Evolutionary conservation across 2,797 vertebrate genomes (phyloP).

Genomic region (Pseudochirops cupreus): DNA sequence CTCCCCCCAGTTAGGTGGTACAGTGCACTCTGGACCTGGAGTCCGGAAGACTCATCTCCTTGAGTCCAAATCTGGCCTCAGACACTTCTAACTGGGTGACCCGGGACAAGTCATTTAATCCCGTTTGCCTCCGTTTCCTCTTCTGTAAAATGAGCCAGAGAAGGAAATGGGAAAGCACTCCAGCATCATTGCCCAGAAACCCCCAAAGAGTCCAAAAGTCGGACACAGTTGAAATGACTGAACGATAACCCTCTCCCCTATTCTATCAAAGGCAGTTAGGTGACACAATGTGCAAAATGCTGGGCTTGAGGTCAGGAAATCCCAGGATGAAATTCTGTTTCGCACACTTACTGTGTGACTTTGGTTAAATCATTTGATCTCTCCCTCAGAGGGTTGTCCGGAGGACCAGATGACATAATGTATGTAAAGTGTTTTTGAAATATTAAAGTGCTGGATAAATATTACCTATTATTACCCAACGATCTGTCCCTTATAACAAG

Average conservation of each 20-base stretch:
- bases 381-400: neutral
- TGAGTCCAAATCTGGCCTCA: neutral
- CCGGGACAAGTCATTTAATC: neutral
- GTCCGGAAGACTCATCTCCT: neutral
- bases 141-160: neutral
- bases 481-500: neutral
- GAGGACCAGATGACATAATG: neutral
- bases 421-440: neutral
- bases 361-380: neutral
- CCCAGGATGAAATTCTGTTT: neutral
- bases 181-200: neutral
- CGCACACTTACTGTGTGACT: neutral
- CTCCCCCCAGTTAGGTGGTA: neutral
- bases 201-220: neutral
- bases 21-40: neutral
- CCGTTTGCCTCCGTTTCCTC: neutral
- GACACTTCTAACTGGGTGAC: neutral
- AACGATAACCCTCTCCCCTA: neutral
- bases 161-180: neutral
- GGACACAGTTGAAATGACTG: neutral
- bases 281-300: neutral
- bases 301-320: neutral
- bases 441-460: neutral
- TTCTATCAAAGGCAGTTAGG: neutral
- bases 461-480: neutral